Conservation (phyloP, 2,797 vertebrate genomes). For the Phoxinus dragarum region DNA sequence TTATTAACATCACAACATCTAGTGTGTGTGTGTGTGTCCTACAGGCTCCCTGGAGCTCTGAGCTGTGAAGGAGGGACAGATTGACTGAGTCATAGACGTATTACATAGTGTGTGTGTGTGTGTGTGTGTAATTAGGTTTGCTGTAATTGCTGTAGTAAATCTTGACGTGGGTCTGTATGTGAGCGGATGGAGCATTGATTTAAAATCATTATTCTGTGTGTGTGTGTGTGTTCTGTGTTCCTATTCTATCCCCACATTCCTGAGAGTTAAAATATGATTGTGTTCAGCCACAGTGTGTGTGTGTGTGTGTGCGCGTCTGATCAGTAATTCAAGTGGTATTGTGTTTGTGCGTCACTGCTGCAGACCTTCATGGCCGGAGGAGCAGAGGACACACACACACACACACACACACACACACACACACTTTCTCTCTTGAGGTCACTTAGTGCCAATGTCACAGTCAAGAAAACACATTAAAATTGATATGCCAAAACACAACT, state of each 20-base stretch:
- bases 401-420: conserved; percentile 66
- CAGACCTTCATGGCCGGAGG: conserved; percentile 79
- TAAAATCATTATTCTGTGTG: conserved; percentile 75
- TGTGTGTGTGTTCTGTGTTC: not conserved
- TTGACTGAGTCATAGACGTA: conserved; percentile 43
- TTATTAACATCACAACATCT: conserved; percentile 21
- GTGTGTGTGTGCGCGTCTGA: conserved; percentile 38
- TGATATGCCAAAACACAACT: conserved; percentile 27
- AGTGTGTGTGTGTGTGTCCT: conserved; percentile 4
- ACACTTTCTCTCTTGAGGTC: conserved; percentile 16
- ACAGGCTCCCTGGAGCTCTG: conserved; percentile 38
- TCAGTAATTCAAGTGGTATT: conserved; percentile 54
- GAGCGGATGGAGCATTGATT: conserved; percentile 81
- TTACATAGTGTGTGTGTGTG: conserved; percentile 56
- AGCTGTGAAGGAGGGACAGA: conserved; percentile 55
- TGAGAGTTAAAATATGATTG: conserved; percentile 36
- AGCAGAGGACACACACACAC: conserved; percentile 71
- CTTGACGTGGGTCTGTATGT: conserved; percentile 79
- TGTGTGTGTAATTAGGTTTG: conserved; percentile 70
- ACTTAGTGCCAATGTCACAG: conserved; percentile 19
- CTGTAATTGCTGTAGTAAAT: conserved; percentile 84
- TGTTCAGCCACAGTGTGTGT: not conserved
- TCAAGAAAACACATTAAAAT: conserved; percentile 21
- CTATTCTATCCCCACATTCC: conserved; percentile 17
- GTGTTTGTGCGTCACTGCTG: conserved; percentile 71